These are phyloP conservation scores for Gadopsis marmoratus DNA, from an alignment of 2,797 vertebrate genomes.

Conservation along the genomic window DNA sequence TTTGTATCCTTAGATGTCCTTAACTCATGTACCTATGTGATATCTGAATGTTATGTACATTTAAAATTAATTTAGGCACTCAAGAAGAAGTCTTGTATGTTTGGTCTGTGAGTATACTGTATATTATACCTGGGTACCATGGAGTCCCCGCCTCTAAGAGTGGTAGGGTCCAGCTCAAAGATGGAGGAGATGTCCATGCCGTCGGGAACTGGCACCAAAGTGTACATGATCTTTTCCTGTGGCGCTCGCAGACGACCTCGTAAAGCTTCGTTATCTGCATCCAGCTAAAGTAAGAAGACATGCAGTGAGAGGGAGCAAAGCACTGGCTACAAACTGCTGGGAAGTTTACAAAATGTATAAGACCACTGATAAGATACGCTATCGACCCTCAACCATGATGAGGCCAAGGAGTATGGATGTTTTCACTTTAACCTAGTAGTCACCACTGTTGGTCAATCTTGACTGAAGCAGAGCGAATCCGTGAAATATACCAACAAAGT, in stretches of 20 bases:
- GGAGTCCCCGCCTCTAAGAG: slow-evolving; percentile 95
- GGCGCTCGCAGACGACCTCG: slow-evolving; percentile 85
- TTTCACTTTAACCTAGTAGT: slow-evolving; percentile 9
- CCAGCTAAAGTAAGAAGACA: slow-evolving; percentile 83
- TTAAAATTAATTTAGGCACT: neutral
- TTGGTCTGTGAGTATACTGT: neutral
- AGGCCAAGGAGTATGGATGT: neutral
- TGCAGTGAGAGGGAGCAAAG: neutral
- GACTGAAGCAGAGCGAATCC: neutral
- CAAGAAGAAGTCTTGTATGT: neutral
- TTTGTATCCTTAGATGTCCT: neutral
- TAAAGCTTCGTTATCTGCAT: slow-evolving; percentile 93
- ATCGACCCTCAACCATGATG: neutral
- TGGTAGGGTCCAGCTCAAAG: slow-evolving; percentile 98
- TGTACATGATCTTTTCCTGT: slow-evolving; percentile 96
- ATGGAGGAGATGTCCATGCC: slow-evolving; percentile 99
- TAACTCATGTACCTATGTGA: neutral
- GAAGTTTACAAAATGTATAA: neutral
- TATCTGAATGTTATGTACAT: neutral
- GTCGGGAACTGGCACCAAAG: slow-evolving; percentile 95
- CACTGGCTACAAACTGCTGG: neutral
- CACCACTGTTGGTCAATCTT: neutral
- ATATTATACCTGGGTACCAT: slow-evolving; percentile 93
- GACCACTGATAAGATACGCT: neutral
- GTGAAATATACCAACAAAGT: neutral